Conservation (phyloP, 2,113 vertebrate genomes). For the Boulengeromyrus knoepffleri region DNA sequence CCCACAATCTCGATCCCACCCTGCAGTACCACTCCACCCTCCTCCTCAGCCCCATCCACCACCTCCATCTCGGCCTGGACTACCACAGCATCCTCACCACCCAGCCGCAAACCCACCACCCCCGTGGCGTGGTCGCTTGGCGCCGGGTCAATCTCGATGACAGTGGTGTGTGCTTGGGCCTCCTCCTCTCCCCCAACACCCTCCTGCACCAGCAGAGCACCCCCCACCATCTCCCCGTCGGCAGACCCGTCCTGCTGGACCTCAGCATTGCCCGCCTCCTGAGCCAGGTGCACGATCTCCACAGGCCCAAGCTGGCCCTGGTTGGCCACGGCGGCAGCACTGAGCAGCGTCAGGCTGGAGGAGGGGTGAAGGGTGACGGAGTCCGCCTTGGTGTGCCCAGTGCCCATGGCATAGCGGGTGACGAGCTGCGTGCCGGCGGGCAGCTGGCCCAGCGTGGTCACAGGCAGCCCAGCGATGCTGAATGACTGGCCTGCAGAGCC, state of each 20-base stretch:
- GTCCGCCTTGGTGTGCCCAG: slow-evolving; percentile 53
- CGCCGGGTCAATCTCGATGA: slow-evolving; percentile 71
- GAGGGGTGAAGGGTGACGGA: slow-evolving; percentile 62
- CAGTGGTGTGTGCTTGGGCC: slow-evolving; percentile 40
- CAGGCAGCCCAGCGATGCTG: slow-evolving; percentile 66
- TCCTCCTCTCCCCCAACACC: slow-evolving; percentile 1
- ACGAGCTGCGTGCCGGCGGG: slow-evolving; percentile 66
- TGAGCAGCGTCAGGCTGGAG: slow-evolving; percentile 67
- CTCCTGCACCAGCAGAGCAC: slow-evolving; percentile 17
- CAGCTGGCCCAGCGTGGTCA: slow-evolving; percentile 67
- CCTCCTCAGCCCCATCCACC: slow-evolving; percentile 70
- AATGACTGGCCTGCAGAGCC: slow-evolving; percentile 64
- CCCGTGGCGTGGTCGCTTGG: slow-evolving; percentile 28
- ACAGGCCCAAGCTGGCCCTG: slow-evolving; percentile 56
- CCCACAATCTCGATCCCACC: slow-evolving; percentile 64
- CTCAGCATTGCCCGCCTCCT: slow-evolving; percentile 39
- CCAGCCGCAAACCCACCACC: slow-evolving; percentile 35
- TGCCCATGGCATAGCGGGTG: slow-evolving; percentile 58
- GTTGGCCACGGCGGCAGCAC: slow-evolving; percentile 65
- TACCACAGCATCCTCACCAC: slow-evolving; percentile 57
- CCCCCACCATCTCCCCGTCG: slow-evolving; percentile 26
- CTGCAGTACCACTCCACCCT: slow-evolving; percentile 50
- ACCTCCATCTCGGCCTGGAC: slow-evolving; percentile 33
- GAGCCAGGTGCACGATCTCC: slow-evolving; percentile 71
- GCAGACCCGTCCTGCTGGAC: not conserved